Evolutionary conservation across 2,797 vertebrate species (phyloP).

Genomic region (Gymnocypris eckloni): DNA sequence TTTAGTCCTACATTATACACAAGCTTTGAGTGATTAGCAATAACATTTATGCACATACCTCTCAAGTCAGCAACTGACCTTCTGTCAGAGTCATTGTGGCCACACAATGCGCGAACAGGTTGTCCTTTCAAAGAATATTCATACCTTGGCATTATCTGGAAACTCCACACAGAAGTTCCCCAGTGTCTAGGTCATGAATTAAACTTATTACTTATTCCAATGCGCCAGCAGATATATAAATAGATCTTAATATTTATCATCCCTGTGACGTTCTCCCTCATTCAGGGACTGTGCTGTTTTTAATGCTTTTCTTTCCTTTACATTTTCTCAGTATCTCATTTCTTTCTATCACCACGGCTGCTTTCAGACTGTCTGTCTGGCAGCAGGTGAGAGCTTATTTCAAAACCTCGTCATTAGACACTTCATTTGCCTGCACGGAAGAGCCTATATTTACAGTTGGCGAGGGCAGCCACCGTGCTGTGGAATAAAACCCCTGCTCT

Average conservation of each 20-base stretch:
- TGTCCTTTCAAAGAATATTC: conserved; percentile 26
- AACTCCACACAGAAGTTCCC: conserved; percentile 17
- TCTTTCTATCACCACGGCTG: conserved; percentile 15
- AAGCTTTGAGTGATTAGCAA: conserved; percentile 40
- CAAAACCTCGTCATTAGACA: conserved; percentile 52
- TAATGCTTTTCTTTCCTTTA: neutral
- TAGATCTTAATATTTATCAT: conserved; percentile 1
- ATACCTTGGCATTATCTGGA: conserved; percentile 37
- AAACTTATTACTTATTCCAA: conserved; percentile 18
- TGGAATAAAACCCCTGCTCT: conserved; percentile 27
- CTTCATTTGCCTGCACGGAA: conserved; percentile 51
- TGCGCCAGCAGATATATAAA: conserved; percentile 11
- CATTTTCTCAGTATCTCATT: conserved; percentile 18
- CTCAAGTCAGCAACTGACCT: conserved; percentile 21
- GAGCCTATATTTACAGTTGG: conserved; percentile 55
- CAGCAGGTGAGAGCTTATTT: conserved; percentile 42
- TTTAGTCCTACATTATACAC: conserved; percentile 5
- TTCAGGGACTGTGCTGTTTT: conserved; percentile 1
- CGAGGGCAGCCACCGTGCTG: neutral
- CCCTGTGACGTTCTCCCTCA: neutral
- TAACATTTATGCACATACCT: conserved; percentile 41
- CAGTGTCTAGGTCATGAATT: conserved; percentile 28
- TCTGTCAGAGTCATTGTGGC: conserved; percentile 37
- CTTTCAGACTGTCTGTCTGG: neutral
- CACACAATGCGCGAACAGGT: conserved; percentile 6